phyloP scores from a whole-genome alignment of 2,113 vertebrate genomes.

The Actenoides lindsayi region DNA sequence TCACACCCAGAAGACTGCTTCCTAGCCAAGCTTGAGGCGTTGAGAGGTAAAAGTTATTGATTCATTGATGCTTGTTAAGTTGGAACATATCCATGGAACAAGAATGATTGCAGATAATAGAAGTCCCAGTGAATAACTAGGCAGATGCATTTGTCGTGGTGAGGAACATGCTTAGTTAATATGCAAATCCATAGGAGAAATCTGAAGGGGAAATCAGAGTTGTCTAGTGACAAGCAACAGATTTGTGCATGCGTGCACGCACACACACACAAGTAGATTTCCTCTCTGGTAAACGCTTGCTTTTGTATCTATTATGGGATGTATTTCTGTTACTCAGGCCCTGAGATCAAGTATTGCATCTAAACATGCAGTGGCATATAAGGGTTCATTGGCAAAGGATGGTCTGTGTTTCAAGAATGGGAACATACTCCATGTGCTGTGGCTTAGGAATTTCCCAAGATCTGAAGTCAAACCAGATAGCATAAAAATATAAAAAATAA shows the following conservation, averaged over 20 bases:
- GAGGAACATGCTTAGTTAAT: background rate
- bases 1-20: background rate
- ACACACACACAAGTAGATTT: background rate
- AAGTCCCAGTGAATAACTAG: background rate
- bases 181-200: background rate
- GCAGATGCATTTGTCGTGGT: background rate
- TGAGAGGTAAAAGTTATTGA: background rate
- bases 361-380: background rate
- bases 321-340: background rate
- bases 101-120: background rate
- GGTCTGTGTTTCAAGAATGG: background rate
- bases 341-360: background rate
- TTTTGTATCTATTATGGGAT: background rate
- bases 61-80: background rate
- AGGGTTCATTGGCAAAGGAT: fast-evolving
- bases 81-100: background rate
- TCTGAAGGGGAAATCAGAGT: background rate
- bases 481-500: fast-evolving
- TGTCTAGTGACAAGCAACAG: background rate
- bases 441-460: background rate
- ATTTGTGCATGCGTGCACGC: background rate
- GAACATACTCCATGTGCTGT: fast-evolving
- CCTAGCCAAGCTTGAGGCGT: background rate
- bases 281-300: background rate
- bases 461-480: background rate